Evolutionary conservation across 2,888 invertebrate genomes (phyloP).

Genomic region (Cantharis nigra): DNA sequence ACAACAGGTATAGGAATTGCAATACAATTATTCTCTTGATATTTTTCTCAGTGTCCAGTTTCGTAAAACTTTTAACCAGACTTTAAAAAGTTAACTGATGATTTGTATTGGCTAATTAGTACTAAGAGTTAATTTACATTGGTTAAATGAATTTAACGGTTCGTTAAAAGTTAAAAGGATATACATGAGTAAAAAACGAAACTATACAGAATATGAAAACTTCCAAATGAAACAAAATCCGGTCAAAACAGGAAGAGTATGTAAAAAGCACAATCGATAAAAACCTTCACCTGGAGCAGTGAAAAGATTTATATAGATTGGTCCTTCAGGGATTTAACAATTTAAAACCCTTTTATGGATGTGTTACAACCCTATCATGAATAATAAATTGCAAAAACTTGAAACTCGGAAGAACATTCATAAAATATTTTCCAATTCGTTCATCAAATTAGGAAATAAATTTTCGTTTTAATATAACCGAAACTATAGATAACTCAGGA

Average conservation of each 20-base stretch:
- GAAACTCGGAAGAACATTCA: neutral
- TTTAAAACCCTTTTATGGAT: neutral
- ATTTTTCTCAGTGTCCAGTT: too few species aligned
- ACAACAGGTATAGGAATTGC: too few species aligned
- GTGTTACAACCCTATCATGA: neutral
- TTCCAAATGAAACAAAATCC: neutral
- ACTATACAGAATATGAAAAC: neutral
- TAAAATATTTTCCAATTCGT: neutral
- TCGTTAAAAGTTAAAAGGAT: too few species aligned
- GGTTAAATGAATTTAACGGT: too few species aligned
- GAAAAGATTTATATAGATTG: constrained; percentile 1
- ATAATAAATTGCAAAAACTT: neutral
- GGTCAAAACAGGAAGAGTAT: neutral
- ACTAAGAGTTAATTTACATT: too few species aligned
- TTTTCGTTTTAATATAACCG: neutral
- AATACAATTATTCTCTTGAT: too few species aligned
- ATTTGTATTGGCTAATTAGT: too few species aligned
- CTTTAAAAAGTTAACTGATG: too few species aligned
- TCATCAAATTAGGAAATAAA: neutral
- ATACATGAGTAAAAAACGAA: too few species aligned
- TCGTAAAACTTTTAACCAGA: too few species aligned
- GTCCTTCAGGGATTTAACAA: neutral
- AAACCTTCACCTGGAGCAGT: neutral
- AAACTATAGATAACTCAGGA: neutral
- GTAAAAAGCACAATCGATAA: neutral